Percentiles rank a stretch among this genome's conserved stretches.
phyloP scores from a whole-genome alignment of 2,888 invertebrate genomes.

The Cerastis rubricosa region DNA sequence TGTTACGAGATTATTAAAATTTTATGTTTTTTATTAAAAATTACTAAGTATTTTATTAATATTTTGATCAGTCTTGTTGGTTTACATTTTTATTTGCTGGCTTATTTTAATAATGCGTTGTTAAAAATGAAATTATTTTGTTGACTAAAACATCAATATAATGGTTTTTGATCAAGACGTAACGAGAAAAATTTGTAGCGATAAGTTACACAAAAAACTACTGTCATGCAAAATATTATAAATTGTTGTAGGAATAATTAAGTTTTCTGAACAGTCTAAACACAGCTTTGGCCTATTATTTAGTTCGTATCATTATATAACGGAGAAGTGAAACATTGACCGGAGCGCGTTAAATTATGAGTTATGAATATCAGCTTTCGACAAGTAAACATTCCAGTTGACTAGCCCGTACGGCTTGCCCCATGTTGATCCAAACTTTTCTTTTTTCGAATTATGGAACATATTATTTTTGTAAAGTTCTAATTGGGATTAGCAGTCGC shows the following conservation, averaged over 20 bases:
- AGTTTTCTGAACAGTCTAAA: constrained; percentile 2
- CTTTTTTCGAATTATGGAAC: neutral
- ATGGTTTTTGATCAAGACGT: neutral
- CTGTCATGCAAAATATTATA: neutral
- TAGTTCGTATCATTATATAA: constrained; percentile 21
- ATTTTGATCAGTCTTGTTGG: constrained; percentile 23
- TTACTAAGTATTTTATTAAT: constrained; percentile 12
- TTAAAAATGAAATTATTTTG: neutral
- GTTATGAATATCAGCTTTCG: constrained; percentile 41
- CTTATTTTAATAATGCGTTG: constrained; percentile 14
- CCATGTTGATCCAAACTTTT: constrained; percentile 19
- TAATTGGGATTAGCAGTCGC: neutral
- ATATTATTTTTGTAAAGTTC: neutral
- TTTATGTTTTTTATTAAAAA: constrained; percentile 38
- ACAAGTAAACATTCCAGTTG: constrained; percentile 34
- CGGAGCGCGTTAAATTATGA: constrained; percentile 47
- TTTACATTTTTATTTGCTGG: neutral
- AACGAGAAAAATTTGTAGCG: neutral
- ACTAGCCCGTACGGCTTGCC: constrained; percentile 5
- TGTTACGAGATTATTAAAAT: neutral
- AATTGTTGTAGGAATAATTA: neutral
- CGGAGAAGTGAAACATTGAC: constrained; percentile 33
- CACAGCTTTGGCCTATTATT: neutral
- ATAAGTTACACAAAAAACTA: neutral
- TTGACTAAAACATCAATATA: neutral